Percentiles rank a stretch among this genome's conserved stretches.
phyloP scores from a whole-genome alignment of 2,797 vertebrate species.

The Sarcophilus harrisii region DNA sequence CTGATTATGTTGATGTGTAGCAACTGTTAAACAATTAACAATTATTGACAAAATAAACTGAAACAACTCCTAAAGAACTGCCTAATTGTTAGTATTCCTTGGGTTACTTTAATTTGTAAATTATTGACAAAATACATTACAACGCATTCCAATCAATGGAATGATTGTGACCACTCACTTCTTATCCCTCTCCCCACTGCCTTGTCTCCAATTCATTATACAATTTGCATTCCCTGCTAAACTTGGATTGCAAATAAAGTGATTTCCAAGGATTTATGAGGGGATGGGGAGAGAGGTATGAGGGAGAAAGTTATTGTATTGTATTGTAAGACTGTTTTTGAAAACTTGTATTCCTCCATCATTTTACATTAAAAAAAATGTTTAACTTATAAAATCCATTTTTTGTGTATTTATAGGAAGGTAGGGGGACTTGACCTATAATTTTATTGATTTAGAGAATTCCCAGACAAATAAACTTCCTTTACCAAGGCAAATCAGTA shows the following conservation, averaged over 20 bases:
- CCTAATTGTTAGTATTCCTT: conserved; percentile 57
- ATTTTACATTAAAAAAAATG: background rate
- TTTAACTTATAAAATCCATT: background rate
- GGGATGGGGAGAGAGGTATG: too few species aligned
- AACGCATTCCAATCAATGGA: background rate
- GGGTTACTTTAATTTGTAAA: conserved; percentile 66
- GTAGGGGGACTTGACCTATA: background rate
- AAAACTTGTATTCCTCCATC: background rate
- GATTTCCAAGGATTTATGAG: background rate
- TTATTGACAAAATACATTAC: conserved; percentile 61
- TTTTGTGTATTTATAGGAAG: background rate
- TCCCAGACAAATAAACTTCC: background rate
- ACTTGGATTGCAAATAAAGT: conserved; percentile 3
- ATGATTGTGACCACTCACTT: background rate
- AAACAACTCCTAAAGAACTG: conserved; percentile 53
- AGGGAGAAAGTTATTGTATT: background rate
- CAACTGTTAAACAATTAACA: conserved; percentile 56
- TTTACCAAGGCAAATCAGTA: background rate
- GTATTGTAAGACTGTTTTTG: background rate
- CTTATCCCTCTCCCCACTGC: background rate
- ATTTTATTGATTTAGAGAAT: background rate
- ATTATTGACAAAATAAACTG: conserved; percentile 67
- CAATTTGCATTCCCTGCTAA: conserved; percentile 8
- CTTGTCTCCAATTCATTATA: background rate
- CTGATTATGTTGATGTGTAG: conserved; percentile 13